phyloP scores from a whole-genome alignment of 1,140 invertebrate genomes.

The Schlechtendalia chinensis region DNA sequence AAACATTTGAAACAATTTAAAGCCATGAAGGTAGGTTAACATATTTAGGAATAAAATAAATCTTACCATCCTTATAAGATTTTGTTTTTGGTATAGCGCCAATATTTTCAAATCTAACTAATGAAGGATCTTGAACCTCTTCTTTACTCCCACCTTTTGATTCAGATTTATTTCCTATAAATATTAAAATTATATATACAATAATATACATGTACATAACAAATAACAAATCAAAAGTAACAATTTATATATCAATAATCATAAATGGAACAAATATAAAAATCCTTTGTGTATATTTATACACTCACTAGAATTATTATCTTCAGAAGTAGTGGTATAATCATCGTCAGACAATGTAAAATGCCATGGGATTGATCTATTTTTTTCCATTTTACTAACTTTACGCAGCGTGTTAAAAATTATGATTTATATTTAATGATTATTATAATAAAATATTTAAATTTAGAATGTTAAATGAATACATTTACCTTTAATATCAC shows the following conservation, averaged over 20 bases:
- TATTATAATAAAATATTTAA: not conserved
- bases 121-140: conserved; percentile 10
- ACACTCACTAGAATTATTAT: conserved; percentile 48
- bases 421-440: conserved; percentile 4
- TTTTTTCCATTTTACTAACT: conserved; percentile 29
- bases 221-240: no score
- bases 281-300: conserved; percentile 9
- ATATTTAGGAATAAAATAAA: not conserved
- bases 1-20: not conserved
- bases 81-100: conserved; percentile 35
- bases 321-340: conserved; percentile 47
- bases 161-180: conserved; percentile 43
- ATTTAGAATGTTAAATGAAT: not conserved
- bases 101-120: conserved; percentile 6
- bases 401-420: conserved; percentile 38
- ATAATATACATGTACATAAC: not conserved
- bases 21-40: not conserved
- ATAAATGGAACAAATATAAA: not conserved
- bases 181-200: not conserved
- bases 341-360: conserved; percentile 46
- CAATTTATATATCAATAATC: not conserved
- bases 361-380: conserved; percentile 25
- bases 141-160: conserved; percentile 26
- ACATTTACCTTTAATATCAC: conserved; percentile 14
- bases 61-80: conserved; percentile 20